A percentile compares a stretch with the other conserved stretches of the same genome.
phyloP scores from a whole-genome alignment of 2,113 vertebrate species.

The Mormyrus iriodes region DNA sequence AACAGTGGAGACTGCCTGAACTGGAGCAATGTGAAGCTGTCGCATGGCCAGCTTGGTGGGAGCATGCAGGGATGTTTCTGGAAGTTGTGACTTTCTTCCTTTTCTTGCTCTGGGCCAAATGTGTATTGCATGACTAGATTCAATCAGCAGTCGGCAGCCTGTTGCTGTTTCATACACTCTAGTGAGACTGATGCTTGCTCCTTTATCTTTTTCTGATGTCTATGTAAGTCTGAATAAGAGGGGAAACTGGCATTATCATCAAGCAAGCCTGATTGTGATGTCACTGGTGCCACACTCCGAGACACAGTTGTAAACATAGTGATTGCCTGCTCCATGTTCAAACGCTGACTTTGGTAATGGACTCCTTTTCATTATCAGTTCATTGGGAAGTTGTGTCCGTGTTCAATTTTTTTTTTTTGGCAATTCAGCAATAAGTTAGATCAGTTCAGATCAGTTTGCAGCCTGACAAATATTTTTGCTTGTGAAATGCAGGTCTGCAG shows the following conservation, averaged over 20 bases:
- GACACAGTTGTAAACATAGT: background rate
- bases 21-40: background rate
- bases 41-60: background rate
- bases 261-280: background rate
- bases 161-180: background rate
- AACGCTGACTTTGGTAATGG: background rate
- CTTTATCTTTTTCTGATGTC: background rate
- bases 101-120: background rate
- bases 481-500: background rate
- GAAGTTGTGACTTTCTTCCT: constrained; percentile 31
- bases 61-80: constrained; percentile 8
- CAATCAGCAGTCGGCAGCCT: background rate
- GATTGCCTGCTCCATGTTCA: background rate
- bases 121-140: constrained; percentile 5
- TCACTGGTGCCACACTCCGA: background rate
- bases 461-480: background rate
- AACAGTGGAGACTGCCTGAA: background rate
- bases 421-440: background rate
- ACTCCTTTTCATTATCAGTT: background rate
- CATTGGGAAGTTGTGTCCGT: background rate
- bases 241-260: background rate
- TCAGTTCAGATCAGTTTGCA: background rate
- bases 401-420: background rate
- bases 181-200: background rate
- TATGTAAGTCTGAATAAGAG: background rate